These are phyloP conservation scores for Argentina silus DNA, from an alignment of 2,797 vertebrate genomes.

Conservation along the genomic window DNA sequence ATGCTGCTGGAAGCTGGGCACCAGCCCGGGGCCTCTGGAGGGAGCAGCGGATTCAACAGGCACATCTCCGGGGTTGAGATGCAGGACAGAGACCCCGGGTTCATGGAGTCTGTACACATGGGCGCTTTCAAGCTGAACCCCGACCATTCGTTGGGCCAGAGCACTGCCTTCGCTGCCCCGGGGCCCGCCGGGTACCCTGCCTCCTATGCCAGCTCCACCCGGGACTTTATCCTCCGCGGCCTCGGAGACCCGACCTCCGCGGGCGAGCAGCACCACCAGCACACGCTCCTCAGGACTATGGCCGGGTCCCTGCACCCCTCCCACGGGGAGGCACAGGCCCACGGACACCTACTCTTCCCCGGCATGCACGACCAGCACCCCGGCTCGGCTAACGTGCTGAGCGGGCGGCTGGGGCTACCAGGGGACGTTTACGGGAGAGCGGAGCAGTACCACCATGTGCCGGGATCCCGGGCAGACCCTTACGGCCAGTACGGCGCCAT, in stretches of 20 bases:
- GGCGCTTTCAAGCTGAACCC: slow-evolving; percentile 84
- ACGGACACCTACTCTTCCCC: slow-evolving; percentile 81
- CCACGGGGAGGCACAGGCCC: slow-evolving; percentile 81
- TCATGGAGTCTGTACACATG: slow-evolving; percentile 85
- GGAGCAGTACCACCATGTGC: slow-evolving; percentile 86
- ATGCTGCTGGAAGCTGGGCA: slow-evolving; percentile 88
- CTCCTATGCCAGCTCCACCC: slow-evolving; percentile 82
- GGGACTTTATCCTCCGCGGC: slow-evolving; percentile 88
- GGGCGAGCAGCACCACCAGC: slow-evolving; percentile 59
- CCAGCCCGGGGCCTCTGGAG: slow-evolving; percentile 83
- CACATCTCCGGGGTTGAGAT: slow-evolving; percentile 80
- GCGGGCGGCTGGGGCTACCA: slow-evolving; percentile 82
- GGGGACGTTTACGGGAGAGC: slow-evolving; percentile 86
- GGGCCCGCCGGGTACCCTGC: slow-evolving; percentile 83
- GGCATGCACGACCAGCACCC: slow-evolving; percentile 83
- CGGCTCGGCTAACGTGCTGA: slow-evolving; percentile 82
- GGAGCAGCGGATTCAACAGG: slow-evolving; percentile 80
- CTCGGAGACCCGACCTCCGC: slow-evolving; percentile 79
- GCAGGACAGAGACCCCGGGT: slow-evolving; percentile 85
- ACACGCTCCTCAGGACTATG: slow-evolving; percentile 76
- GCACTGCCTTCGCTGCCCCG: slow-evolving; percentile 84
- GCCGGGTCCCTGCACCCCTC: slow-evolving; percentile 78
- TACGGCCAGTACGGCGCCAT: slow-evolving; percentile 82
- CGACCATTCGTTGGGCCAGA: slow-evolving; percentile 83
- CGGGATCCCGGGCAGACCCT: slow-evolving; percentile 85